Base-by-base conservation (phyloP, 1,140 invertebrate species). In the Musca domestica region DNA sequence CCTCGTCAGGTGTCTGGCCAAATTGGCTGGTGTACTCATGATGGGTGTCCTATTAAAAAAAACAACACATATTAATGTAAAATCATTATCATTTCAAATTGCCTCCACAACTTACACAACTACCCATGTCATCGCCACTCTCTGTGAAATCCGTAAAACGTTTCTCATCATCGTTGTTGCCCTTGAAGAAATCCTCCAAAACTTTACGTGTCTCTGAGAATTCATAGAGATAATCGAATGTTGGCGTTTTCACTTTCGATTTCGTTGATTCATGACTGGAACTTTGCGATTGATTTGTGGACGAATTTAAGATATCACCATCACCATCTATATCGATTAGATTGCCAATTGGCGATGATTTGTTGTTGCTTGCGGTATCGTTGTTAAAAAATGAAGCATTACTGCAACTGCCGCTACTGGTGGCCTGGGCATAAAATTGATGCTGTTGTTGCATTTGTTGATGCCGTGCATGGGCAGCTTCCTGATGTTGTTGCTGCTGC, bases 191-290 rank as follows among this genome's bases (percentile, higher is more conserved):
- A 84, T 95, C 93, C 78, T 95, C 93, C 15, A 95, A 83, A 30
- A 95, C 93, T 85, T 95, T 95, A 61, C 92, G 85, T 14, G 93
- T 95, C 81, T 95, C 93, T 1, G 92, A 95, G 82, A 95, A 95
- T 78, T 95, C 93, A 81, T 95, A 95, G 46, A 94, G 81, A 83
- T 94, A 94, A 84, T 94, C 91, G 78, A 93, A 93, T 3, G 91
- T 89, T 20, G 85, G 82, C 12, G 86, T 85, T 47, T 83, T 83
- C 14, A 83, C 77, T 56, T 84, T 82, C 2, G 56, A 41, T 20
- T 27, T 20, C 15, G 52, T 7, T 15, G 22, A 27, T 3, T 52
- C 23, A 15, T 27, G 52, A n/a, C 51, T 20, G 9, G 23, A 56
- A 5, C 14, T n/a, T 34, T 63, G 27, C 2, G 22, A 15, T 48